phyloP scores from a whole-genome alignment of 2,888 invertebrate species.

The Xylota sylvarum region DNA sequence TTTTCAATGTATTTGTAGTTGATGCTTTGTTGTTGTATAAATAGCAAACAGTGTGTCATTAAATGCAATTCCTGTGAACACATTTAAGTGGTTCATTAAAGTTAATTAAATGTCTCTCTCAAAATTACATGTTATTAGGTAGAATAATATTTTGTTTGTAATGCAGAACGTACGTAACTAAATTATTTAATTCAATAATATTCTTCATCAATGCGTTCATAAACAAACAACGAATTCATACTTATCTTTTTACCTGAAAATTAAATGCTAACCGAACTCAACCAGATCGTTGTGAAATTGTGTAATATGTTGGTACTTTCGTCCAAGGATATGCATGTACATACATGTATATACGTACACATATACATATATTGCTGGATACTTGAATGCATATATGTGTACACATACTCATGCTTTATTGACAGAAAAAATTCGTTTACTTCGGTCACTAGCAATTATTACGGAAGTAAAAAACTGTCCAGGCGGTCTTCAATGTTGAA shows the following conservation, averaged over 20 bases:
- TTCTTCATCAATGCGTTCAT: not conserved
- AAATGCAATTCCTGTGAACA: too few relatives aligned
- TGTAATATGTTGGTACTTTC: conserved; percentile 28
- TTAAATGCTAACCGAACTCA: not conserved
- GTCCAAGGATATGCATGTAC: conserved; percentile 17
- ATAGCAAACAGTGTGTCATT: too few relatives aligned
- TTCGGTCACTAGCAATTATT: not conserved
- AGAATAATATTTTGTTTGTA: not conserved
- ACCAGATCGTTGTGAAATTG: conserved; percentile 50
- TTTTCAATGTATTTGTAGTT: not conserved
- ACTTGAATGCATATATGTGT: not conserved
- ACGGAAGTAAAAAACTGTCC: not conserved
- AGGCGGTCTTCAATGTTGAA: not conserved
- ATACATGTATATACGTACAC: not conserved
- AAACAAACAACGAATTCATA: not conserved
- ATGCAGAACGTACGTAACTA: not conserved
- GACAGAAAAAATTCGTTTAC: conserved; percentile 3
- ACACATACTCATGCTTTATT: not conserved
- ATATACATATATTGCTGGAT: too few relatives aligned
- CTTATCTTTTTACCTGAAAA: not conserved
- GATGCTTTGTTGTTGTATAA: conserved; percentile 5
- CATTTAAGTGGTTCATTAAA: too few relatives aligned
- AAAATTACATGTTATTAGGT: not conserved
- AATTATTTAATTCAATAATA: not conserved
- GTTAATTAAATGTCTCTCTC: too few relatives aligned